Conservation (phyloP, 2,113 vertebrate genomes). For the Daphoenositta chrysoptera region DNA sequence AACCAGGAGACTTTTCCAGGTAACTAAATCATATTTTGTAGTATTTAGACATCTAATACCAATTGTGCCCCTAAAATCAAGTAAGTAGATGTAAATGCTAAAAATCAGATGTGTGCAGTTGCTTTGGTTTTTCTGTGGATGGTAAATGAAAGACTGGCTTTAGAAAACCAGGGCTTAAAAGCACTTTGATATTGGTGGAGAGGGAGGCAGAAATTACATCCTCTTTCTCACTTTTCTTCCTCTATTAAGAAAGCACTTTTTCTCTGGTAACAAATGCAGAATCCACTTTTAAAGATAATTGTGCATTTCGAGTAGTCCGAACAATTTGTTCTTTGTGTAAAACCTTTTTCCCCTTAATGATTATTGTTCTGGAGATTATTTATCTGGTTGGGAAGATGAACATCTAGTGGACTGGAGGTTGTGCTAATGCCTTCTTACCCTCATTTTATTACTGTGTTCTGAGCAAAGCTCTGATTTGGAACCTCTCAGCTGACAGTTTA, state of each 20-base stretch:
- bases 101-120: background rate
- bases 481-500: background rate
- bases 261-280: background rate
- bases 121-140: background rate
- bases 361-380: background rate
- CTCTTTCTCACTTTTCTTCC: background rate
- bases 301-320: background rate
- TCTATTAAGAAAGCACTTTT: background rate
- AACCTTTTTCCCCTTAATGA: background rate
- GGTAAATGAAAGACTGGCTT: background rate
- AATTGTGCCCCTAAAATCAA: background rate
- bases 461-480: conserved; percentile 19
- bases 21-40: background rate
- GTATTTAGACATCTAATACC: background rate
- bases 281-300: background rate
- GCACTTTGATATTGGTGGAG: background rate
- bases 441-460: background rate
- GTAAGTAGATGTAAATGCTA: background rate
- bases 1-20: background rate
- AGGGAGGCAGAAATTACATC: background rate
- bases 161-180: background rate
- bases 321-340: background rate
- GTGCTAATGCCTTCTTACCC: conserved; percentile 21
- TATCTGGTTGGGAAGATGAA: conserved; percentile 24
- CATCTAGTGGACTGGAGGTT: background rate